Evolutionary conservation across 1,140 invertebrate genomes (phyloP).

Genomic region (Drosophila serrata): DNA sequence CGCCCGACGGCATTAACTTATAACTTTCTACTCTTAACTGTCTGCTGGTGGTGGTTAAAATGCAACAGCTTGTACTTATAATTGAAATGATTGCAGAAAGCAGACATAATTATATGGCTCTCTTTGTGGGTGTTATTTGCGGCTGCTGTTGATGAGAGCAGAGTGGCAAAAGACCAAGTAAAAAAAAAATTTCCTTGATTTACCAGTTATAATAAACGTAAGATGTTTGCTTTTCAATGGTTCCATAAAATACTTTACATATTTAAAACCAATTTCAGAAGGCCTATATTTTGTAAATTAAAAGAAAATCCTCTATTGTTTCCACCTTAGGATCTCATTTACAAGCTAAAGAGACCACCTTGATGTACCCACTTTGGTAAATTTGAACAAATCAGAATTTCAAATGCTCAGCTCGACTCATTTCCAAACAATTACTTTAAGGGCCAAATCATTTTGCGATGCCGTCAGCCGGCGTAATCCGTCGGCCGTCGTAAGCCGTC

Average conservation of each 20-base stretch:
- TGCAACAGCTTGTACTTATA: conserved; percentile 76
- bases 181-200: too few relatives aligned
- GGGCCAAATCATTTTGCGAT: conserved; percentile 33
- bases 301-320: background rate
- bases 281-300: background rate
- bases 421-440: conserved; percentile 74
- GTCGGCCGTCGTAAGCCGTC: conserved; percentile 50
- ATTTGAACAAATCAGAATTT: background rate
- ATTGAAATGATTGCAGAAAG: conserved; percentile 74
- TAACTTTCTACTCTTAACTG: conserved; percentile 47
- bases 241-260: background rate
- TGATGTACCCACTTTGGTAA: background rate
- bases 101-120: conserved; percentile 69
- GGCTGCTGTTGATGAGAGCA: conserved; percentile 13
- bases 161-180: too few relatives aligned
- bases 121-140: conserved; percentile 23
- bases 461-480: conserved; percentile 12
- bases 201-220: background rate
- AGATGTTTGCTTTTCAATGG: too few relatives aligned
- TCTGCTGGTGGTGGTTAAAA: conserved; percentile 39
- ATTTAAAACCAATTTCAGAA: background rate
- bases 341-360: background rate
- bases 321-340: background rate
- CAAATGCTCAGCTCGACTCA: conserved; percentile 44
- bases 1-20: conserved; percentile 37